phyloP scores from a whole-genome alignment of 2,113 vertebrate species.

The Phycodurus eques region DNA sequence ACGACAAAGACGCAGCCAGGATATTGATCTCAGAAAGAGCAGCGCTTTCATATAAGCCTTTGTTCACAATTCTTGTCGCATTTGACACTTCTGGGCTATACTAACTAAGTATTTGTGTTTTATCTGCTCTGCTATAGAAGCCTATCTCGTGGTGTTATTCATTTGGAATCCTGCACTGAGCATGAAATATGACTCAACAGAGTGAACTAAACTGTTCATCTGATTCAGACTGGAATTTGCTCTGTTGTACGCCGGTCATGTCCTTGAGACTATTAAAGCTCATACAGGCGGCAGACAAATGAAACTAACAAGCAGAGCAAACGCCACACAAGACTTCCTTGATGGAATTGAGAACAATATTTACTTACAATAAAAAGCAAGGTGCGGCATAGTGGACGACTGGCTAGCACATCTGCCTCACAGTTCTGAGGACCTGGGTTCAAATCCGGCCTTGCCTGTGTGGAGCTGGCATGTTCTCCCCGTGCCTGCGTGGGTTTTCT shows the following conservation, averaged over 20 bases:
- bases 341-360: neutral
- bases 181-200: slow-evolving; percentile 52
- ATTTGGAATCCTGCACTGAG: slow-evolving; percentile 39
- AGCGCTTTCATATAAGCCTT: slow-evolving; percentile 36
- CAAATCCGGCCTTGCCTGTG: too few species aligned
- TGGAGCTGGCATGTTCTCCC: too few species aligned
- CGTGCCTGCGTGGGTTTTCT: too few species aligned
- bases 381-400: neutral
- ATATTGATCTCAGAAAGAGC: slow-evolving; percentile 63
- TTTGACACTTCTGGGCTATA: slow-evolving; percentile 46
- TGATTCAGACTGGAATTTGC: slow-evolving; percentile 28
- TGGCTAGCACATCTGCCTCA: too few species aligned
- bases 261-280: slow-evolving; percentile 7
- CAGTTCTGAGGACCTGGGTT: too few species aligned
- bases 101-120: slow-evolving; percentile 38
- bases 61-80: slow-evolving; percentile 38
- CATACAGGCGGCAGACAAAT: neutral
- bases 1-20: slow-evolving; percentile 60
- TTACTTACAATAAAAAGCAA: neutral
- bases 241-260: slow-evolving; percentile 15
- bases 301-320: neutral
- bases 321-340: neutral
- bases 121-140: slow-evolving; percentile 34
- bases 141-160: slow-evolving; percentile 46
- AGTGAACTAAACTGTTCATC: slow-evolving; percentile 55